These are phyloP conservation scores for Oreonectes daqikongensis DNA, from an alignment of 2,797 vertebrate species.

Conservation along the genomic window DNA sequence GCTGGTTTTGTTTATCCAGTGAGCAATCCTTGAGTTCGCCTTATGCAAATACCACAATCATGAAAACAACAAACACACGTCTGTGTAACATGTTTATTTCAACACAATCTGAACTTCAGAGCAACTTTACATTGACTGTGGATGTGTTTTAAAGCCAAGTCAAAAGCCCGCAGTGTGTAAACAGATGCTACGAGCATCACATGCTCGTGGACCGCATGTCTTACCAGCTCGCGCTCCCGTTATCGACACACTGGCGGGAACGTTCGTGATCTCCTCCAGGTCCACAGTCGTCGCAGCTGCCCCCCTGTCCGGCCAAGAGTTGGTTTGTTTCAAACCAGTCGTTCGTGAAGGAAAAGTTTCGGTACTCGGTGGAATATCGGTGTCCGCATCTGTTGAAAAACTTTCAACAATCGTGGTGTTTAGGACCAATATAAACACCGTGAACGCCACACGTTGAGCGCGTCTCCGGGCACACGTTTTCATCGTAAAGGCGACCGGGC, in stretches of 20 bases:
- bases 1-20: too few species aligned
- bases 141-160: not conserved
- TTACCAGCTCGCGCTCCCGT: conserved; percentile 68
- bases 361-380: conserved; percentile 53
- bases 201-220: conserved; percentile 58
- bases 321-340: conserved; percentile 42
- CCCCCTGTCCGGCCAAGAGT: conserved; percentile 18
- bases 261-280: conserved; percentile 55
- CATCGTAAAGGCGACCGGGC: conserved; percentile 70
- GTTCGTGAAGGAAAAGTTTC: conserved; percentile 38
- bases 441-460: conserved; percentile 64
- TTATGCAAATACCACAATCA: not conserved
- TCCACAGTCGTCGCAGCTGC: conserved; percentile 34
- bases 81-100: not conserved
- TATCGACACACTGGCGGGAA: conserved; percentile 61
- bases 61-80: too few species aligned
- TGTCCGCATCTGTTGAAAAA: conserved; percentile 53
- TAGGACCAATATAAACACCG: conserved; percentile 66
- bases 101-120: not conserved
- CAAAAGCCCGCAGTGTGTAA: not conserved
- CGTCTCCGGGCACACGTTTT: conserved; percentile 72
- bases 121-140: not conserved
- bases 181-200: not conserved
- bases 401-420: conserved; percentile 67
- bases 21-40: not conserved